Base-by-base conservation (phyloP, 2,113 vertebrate genomes). In the Corydoras maculifer region DNA sequence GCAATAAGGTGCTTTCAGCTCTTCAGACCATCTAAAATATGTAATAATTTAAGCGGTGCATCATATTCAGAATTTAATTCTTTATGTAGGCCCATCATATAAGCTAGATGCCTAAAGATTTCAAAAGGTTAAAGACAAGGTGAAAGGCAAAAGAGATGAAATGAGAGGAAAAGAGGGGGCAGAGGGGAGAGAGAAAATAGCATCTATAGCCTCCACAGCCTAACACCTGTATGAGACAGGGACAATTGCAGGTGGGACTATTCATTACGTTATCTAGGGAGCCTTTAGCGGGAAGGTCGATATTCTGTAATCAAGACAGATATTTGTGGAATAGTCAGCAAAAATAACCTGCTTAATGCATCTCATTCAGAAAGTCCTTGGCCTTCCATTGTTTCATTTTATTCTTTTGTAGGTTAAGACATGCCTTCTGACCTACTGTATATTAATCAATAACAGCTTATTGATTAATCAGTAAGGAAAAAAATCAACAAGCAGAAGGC, bases 241-340 rank as follows among this genome's bases (percentile, higher is more conserved):
- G 68, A 58, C 57, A 55, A 70, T 50, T 77, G 75, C 70, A 50
- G 58, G 70, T 53, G 5, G 72, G 53, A 65, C 55, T 65, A 62
- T 51, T 76, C 72, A 72, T 74, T 77, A 75, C 58, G 25, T 71
- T 75, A 64, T 77, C 77, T 68, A 53, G 15, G 53, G 63, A 12
- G 43, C 14, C 65, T 48, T 35, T 59, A 35, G 51, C 15, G 10
- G 69, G 55, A 15, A 25, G 62, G 75, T 86, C 79, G 3, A 86
- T 85, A 79, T 80, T 70, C 65, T 80, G 82, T 76, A 75, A 83
- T 82, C 79, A 74, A 81, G 79, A 84, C 75, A 55, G 78, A 70
- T 82, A 81, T 80, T 81, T 81, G 9, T 74, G 70, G 75, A 83
- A 68, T 77, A 31, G 18, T 72, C 75, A 72, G 78, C 78, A 77